These are phyloP conservation scores for Carollia perspicillata DNA, from an alignment of 2,113 vertebrate genomes.

Conservation along the genomic window DNA sequence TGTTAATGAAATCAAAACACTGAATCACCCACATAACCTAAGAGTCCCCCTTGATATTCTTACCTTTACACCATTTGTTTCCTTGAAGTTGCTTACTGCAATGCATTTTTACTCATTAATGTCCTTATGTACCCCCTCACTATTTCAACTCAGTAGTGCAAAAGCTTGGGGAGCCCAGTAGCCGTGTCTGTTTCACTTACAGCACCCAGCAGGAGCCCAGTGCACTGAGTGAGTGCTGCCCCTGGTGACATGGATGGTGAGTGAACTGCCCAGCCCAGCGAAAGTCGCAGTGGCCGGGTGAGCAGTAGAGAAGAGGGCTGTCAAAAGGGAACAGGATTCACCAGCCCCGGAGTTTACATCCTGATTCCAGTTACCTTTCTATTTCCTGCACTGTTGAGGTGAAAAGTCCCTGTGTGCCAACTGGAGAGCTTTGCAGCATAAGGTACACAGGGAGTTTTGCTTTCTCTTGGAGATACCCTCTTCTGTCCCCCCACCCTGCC, in stretches of 20 bases:
- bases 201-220: background rate
- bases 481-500: background rate
- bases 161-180: background rate
- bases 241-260: background rate
- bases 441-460: background rate
- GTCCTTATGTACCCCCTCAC: background rate
- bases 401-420: background rate
- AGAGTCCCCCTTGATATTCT: background rate
- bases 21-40: background rate
- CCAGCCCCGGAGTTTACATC: background rate
- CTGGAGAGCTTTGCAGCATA: background rate
- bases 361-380: background rate
- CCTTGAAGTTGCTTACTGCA: background rate
- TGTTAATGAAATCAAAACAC: background rate
- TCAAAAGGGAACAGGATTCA: background rate
- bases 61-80: background rate
- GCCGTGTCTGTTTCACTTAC: background rate
- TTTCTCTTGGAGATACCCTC: slow-evolving; percentile 46
- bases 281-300: background rate
- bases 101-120: background rate
- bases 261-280: background rate
- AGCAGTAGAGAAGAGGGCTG: background rate
- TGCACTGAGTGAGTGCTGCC: background rate
- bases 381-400: background rate
- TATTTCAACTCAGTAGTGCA: background rate